Conservation (phyloP, 1,140 invertebrate genomes). For the Neuroterus valhalla region DNA sequence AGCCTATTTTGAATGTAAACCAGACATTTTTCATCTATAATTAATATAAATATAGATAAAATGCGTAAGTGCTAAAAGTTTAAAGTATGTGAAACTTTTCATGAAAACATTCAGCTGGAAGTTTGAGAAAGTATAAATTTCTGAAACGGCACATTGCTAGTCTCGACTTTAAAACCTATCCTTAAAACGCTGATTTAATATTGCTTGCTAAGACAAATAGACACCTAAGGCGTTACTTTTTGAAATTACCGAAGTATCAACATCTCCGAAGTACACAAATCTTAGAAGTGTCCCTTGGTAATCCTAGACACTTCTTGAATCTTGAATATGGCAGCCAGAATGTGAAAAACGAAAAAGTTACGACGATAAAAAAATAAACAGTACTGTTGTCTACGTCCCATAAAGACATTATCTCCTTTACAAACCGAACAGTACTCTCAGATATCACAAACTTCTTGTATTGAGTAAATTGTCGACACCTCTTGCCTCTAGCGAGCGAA, state of each 20-base stretch:
- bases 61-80: no score
- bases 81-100: no score
- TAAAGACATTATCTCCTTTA: constrained; percentile 52
- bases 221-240: constrained; percentile 37
- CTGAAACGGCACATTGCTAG: no score
- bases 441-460: constrained; percentile 60
- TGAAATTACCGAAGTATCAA: constrained; percentile 37
- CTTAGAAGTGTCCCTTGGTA: constrained; percentile 5
- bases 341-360: constrained; percentile 53
- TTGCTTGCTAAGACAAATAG: constrained; percentile 40
- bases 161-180: constrained; percentile 26
- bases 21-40: no score
- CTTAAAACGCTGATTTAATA: constrained; percentile 38
- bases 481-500: constrained; percentile 32
- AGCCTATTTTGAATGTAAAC: no score
- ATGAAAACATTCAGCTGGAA: background rate
- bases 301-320: constrained; percentile 39
- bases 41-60: no score
- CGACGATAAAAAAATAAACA: constrained; percentile 62
- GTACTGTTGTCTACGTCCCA: constrained; percentile 50
- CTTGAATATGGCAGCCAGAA: constrained; percentile 66
- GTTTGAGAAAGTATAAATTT: no score
- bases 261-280: constrained; percentile 12
- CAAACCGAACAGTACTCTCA: constrained; percentile 56
- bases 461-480: constrained; percentile 48